phyloP scores from a whole-genome alignment of 2,797 vertebrate species.

The Mus caroli region DNA sequence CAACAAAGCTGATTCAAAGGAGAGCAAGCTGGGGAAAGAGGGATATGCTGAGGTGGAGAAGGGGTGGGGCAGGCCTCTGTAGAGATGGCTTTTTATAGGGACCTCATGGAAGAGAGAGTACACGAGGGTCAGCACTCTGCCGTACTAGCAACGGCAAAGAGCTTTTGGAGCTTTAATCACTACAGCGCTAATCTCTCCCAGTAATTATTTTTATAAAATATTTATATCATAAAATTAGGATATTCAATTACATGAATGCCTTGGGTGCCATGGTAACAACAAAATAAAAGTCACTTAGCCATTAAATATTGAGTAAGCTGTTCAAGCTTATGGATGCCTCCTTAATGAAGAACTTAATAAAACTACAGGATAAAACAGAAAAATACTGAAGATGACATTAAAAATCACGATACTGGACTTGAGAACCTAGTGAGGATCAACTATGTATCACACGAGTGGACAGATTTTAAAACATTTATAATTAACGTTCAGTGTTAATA shows the following conservation, averaged over 20 bases:
- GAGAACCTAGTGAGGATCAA: neutral
- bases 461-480: neutral
- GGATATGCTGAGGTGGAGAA: too few species aligned
- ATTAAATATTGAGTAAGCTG: neutral
- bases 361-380: neutral
- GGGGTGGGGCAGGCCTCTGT: neutral
- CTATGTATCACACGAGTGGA: neutral
- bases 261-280: neutral
- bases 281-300: constrained; percentile 6
- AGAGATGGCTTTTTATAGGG: neutral
- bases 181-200: neutral
- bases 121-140: neutral
- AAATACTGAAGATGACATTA: neutral
- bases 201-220: constrained; percentile 45
- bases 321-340: neutral
- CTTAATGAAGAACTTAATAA: constrained; percentile 14
- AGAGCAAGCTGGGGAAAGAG: neutral
- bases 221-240: constrained; percentile 23
- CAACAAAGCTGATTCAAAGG: neutral
- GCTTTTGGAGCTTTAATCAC: neutral
- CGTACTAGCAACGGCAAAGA: neutral
- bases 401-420: neutral
- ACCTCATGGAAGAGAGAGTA: neutral
- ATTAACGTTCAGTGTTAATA: neutral
- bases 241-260: constrained; percentile 18